phyloP scores from a whole-genome alignment of 2,113 vertebrate species.

The Podarcis raffonei region DNA sequence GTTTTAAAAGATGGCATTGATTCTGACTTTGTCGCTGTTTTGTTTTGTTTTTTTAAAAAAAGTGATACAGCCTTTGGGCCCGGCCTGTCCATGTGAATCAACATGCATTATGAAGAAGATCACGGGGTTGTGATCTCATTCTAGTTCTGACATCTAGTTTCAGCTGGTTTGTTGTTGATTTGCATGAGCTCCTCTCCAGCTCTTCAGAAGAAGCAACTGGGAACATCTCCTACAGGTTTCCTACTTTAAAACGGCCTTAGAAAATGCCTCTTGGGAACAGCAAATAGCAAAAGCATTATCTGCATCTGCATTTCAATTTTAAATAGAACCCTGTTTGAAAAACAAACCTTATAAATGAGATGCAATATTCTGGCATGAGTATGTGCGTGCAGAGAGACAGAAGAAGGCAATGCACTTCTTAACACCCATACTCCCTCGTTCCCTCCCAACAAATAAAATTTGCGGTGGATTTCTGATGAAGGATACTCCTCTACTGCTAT shows the following conservation, averaged over 20 bases:
- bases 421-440: neutral
- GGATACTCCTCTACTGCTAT: neutral
- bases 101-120: neutral
- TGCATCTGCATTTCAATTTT: neutral
- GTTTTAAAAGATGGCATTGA: neutral
- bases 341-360: neutral
- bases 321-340: neutral
- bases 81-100: neutral
- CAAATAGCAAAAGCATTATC: neutral
- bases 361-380: neutral
- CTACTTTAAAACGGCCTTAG: neutral
- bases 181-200: accelerated
- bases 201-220: neutral
- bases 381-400: neutral
- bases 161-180: neutral
- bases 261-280: neutral
- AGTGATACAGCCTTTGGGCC: neutral
- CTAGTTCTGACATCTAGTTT: neutral
- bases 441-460: neutral
- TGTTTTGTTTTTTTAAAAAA: neutral
- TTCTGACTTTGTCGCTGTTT: neutral
- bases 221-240: neutral
- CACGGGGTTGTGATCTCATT: neutral
- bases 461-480: neutral
- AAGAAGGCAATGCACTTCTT: neutral